These are phyloP conservation scores for Platysternon megacephalum DNA, from an alignment of 2,113 vertebrate species.

Conservation along the genomic window DNA sequence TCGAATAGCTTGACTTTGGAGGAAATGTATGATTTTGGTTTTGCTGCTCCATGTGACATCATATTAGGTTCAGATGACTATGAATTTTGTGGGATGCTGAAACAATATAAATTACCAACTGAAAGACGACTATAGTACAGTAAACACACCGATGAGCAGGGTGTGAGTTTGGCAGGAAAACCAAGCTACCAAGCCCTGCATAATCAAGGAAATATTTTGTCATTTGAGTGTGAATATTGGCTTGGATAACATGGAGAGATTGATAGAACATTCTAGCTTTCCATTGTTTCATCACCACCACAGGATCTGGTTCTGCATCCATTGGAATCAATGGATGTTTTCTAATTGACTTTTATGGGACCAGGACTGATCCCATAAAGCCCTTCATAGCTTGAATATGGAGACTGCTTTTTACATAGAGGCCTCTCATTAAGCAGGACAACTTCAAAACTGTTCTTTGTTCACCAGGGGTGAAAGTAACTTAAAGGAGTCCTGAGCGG, in stretches of 20 bases:
- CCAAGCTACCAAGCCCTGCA: too few species aligned
- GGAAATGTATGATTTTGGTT: not conserved
- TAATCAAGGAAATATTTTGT: not conserved
- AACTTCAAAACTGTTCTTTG: not conserved
- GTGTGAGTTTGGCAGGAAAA: not conserved
- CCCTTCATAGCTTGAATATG: not conserved
- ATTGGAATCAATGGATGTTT: not conserved
- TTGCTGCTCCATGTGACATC: not conserved
- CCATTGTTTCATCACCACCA: not conserved
- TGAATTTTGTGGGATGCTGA: not conserved
- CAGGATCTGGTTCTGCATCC: not conserved
- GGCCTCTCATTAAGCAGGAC: not conserved
- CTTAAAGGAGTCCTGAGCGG: too few species aligned
- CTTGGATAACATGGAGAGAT: not conserved
- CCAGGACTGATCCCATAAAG: not conserved
- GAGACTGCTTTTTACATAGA: not conserved
- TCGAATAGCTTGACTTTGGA: conserved; percentile 9
- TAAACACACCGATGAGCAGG: not conserved
- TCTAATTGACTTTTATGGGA: not conserved
- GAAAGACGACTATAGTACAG: not conserved
- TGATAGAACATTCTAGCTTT: not conserved
- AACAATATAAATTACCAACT: not conserved
- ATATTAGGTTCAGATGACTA: not conserved
- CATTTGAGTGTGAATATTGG: not conserved
- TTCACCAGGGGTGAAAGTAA: not conserved